A percentile compares a stretch with the other conserved stretches of the same genome.
phyloP scores from a whole-genome alignment of 2,113 vertebrate genomes.

The Cyanoderma ruficeps region DNA sequence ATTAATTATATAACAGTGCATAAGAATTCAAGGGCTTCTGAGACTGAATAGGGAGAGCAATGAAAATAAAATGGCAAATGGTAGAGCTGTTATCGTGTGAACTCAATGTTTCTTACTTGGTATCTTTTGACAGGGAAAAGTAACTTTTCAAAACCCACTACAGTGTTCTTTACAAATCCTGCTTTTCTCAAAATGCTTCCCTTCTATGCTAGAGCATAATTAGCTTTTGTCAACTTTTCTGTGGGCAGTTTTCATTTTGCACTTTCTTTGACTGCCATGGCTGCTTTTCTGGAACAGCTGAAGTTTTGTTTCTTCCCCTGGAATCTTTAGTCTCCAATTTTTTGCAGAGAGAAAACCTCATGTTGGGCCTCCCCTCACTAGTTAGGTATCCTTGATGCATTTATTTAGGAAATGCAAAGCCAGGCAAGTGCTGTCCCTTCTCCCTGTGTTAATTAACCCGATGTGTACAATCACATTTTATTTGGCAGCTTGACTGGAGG shows the following conservation, averaged over 20 bases:
- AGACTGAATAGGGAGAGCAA: not conserved
- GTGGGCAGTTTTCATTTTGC: not conserved
- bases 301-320: not conserved
- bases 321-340: not conserved
- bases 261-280: not conserved
- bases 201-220: not conserved
- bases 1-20: not conserved
- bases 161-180: not conserved
- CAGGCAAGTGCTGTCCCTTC: not conserved
- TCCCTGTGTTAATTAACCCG: conserved; percentile 26
- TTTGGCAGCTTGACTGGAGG: not conserved
- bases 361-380: not conserved
- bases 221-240: conserved; percentile 27
- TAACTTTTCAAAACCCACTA: not conserved
- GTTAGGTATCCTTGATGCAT: not conserved
- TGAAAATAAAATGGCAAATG: not conserved
- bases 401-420: not conserved
- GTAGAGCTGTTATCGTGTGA: not conserved
- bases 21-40: not conserved
- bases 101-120: not conserved
- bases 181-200: not conserved
- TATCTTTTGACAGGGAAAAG: conserved; percentile 5
- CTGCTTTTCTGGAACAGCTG: not conserved
- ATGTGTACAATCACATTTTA: not conserved
- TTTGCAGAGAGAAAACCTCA: accelerated